Percentiles rank a stretch among this genome's conserved stretches.
Conservation (phyloP, 2,113 vertebrate genomes). For the Oncorhynchus kisutch region DNA sequence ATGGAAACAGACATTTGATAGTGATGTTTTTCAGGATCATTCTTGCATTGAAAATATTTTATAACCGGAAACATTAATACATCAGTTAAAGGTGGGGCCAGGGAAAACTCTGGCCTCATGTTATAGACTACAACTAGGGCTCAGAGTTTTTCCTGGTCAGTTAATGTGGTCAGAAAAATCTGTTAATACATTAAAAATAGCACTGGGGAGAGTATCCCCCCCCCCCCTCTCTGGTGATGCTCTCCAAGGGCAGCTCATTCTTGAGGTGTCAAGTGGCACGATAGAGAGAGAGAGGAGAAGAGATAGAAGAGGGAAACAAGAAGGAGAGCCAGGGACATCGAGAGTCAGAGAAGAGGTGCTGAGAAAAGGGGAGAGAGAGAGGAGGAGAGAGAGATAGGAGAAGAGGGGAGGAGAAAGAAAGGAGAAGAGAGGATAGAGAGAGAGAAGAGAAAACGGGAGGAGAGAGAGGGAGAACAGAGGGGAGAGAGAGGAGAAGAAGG, state of each 20-base stretch:
- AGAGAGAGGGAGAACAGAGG: conserved; percentile 15
- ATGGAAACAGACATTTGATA: too few relatives aligned
- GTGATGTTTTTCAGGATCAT: too few relatives aligned
- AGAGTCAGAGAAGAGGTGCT: conserved; percentile 7
- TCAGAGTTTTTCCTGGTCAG: too few relatives aligned
- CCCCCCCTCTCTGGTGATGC: conserved; percentile 24
- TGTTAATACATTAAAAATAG: neutral
- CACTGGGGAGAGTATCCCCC: conserved; percentile 5
- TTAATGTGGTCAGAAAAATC: too few relatives aligned
- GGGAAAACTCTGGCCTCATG: too few relatives aligned
- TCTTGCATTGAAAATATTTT: too few relatives aligned
- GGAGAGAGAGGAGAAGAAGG: neutral
- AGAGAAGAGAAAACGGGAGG: neutral
- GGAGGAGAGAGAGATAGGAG: neutral
- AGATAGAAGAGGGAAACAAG: too few relatives aligned
- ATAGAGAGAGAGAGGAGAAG: too few relatives aligned
- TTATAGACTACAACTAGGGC: too few relatives aligned
- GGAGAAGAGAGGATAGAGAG: conserved; percentile 16
- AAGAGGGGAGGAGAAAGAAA: conserved; percentile 10
- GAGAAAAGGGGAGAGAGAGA: conserved; percentile 17
- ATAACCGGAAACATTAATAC: too few relatives aligned
- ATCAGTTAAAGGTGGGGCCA: too few relatives aligned
- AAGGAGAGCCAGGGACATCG: too few relatives aligned
- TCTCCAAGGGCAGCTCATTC: conserved; percentile 60
- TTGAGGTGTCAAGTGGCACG: conserved; percentile 57